Conservation (phyloP, 2,797 vertebrate species). For the Anas bahamensis region DNA sequence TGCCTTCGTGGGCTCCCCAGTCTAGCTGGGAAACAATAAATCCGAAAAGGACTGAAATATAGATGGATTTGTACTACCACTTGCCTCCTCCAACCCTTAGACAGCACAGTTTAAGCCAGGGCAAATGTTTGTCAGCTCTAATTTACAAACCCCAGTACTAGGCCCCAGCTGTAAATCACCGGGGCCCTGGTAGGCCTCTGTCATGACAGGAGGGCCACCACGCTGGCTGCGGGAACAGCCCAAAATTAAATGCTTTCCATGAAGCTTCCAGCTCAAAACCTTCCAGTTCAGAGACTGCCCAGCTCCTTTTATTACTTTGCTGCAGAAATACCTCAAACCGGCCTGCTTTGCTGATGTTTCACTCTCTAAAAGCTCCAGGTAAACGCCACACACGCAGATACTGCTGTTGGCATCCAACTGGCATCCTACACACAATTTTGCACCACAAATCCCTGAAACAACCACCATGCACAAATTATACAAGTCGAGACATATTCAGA, state of each 20-base stretch:
- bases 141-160: not conserved
- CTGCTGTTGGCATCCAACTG: not conserved
- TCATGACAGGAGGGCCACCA: not conserved
- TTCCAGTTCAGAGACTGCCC: not conserved
- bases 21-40: not conserved
- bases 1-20: not conserved
- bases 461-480: not conserved
- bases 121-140: not conserved
- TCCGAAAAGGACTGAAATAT: not conserved
- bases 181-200: not conserved
- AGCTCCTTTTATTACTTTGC: not conserved
- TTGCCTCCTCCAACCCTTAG: not conserved
- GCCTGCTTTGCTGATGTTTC: not conserved
- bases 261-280: not conserved
- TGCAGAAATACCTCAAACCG: not conserved
- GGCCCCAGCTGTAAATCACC: not conserved
- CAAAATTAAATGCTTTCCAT: not conserved
- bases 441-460: not conserved
- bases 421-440: not conserved
- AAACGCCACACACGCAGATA: not conserved
- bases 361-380: not conserved
- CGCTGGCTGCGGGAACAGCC: not conserved
- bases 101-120: not conserved
- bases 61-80: not conserved
- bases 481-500: not conserved